Base-by-base conservation (phyloP, 2,888 invertebrate genomes). In the Conchocele bisecta region DNA sequence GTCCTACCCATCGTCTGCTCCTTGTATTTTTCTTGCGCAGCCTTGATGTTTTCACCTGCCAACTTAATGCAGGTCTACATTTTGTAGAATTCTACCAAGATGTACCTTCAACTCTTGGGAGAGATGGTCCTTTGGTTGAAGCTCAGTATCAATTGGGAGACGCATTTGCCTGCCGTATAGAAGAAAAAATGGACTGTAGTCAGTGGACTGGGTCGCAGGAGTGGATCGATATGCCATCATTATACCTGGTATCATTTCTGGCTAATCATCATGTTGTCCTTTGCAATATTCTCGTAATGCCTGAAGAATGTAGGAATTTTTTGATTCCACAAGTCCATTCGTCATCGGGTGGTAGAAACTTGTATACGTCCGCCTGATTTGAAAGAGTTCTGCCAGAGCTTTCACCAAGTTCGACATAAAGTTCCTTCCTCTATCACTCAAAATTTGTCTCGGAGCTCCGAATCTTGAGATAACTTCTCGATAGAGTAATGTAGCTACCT, bases 301-400 rank as follows among this genome's bases (percentile, higher is more conserved):
- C 70, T 81, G 79, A 0, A 69, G 64, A 17, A 79, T 67, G 11
- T 48, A 56, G 24, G 64, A 67, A 42, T 81, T 81, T 54, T 57
- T 73, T 4, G 63, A 17, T 41, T 76, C 79, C 41, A 59, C 64
- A 5, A 50, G n/a, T 5, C 64, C 64, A 61, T 77, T 81, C 0
- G 71, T 50, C 56, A 58, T 58, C 9, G 79, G 76, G 15, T 73
- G 72, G 41, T 81, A 79, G 13, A 39, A 64, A 42, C 67, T 72
- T 26, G 67, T 72, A 13, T 53, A 48, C n/a, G 1, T 15, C 0
- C 48, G 20, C 1, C 13, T 68, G 24, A 72, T 70, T 11, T 70
- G 22, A 17, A 75, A 66, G 13, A 73, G 31, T 42, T 64, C 60
- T 26, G 33, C 53, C 20, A 74, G 44, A 7, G 58, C 69, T 26